Evolutionary conservation across 2,113 vertebrate species (phyloP), one percentile per base, ranked within the genome.

Genomic region (Manacus vitellinus): DNA sequence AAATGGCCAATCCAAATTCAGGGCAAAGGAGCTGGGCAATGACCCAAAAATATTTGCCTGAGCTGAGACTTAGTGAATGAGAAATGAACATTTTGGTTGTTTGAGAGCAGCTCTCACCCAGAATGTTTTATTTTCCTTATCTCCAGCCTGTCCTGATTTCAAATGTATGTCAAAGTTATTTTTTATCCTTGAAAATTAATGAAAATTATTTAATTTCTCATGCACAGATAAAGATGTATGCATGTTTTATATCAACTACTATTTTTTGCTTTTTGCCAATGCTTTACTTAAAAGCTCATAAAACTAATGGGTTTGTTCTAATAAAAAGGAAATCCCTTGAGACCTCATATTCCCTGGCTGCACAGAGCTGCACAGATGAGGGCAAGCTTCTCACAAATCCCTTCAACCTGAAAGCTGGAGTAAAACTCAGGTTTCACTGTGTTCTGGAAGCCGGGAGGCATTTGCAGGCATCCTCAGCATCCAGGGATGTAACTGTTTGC

Each of bases 231-330:
- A 85, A 85, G 67, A 79, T 22, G 20, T 15, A 68, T 84, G 55
- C 35, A 58, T 79, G 56, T 73, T 89, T 89, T 79, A 73, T 65
- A 70, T 56, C 65, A 81, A 70, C 21, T 74, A 74, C 54, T 58
- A 30, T 63, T 63, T 92, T 75, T 89, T 74, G 22, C 62, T 81
- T 94, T 94, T 95, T 91, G 85, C 59, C 68, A 89, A 30, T n/a
- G n/a, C 66, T 93, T 93, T 92, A 90, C 92, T 89, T 96, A 84
- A 92, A 92, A 94, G 68, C 85, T 80, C 41, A 77, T 80, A 89
- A 88, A 93, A 85, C 14, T 44, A 55, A 91, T 73, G 67, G 15
- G 41, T 94, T 88, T 92, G 63, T 85, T 58, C 92, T 85, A 74
- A 90, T 74, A 80, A 92, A 94, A 79, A 73, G 43, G 75, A 94